Base-by-base conservation (phyloP, 1,140 invertebrate genomes). In the Linepithema humile region DNA sequence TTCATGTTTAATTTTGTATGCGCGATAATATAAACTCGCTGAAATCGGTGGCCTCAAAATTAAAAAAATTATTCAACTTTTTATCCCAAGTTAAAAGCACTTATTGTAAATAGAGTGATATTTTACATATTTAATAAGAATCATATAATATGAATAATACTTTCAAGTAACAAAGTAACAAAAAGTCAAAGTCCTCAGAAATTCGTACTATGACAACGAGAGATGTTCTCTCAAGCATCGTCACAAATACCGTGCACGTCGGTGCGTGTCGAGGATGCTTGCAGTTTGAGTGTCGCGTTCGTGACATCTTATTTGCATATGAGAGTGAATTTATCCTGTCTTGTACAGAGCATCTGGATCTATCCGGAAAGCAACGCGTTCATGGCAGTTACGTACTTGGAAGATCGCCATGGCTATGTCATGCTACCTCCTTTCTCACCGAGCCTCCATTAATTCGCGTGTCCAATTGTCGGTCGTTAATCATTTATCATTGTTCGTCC, bases 301-400 rank as follows among this genome's bases (percentile, higher is more conserved):
- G 59, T 59, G 70, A 90, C 85, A 74, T 89, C 85, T 90, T 89
- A 89, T 89, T 90, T 85, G 87, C 82, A 48, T 57, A 50, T 50
- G 15, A 72, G 29, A 78, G 78, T 73, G 83, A 83, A 90, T 89
- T 87, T 83, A 90, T 83, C 55, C 26, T 77, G 32, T 55, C 26
- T 65, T 55, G 60, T 48, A 67, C 20, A 26, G 20, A 29, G 29
- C 29, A 38, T 15, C 20, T 45, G 32, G 3, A 38, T 65, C 5
- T 40, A 23, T 69, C 23, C 2, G 4, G 45, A 82, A 80, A 65
- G 32, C n/a, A 85, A 67, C 20, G 50, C 3, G 40, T 72, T 80
- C 85, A 69, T 62, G 43, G 23, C 9, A 86, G 35, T 86, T 59
- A 85, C 40, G 20, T 80, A 69, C 67, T 88, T 83, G 75, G 62